Conservation (phyloP, 2,888 invertebrate species). For the Nemotelus nigrinus region DNA sequence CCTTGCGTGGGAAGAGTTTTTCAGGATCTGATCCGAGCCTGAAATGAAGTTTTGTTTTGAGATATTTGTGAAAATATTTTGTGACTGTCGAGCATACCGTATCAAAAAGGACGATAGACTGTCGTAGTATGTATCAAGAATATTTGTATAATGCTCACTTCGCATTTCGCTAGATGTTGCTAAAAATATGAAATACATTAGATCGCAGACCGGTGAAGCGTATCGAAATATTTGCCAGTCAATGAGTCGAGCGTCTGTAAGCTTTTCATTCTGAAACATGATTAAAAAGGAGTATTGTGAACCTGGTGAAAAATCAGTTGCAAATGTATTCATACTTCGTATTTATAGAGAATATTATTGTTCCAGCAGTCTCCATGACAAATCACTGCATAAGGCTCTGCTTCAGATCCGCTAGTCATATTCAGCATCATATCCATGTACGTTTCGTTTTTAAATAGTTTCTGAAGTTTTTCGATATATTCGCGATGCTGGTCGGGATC, state of each 20-base stretch:
- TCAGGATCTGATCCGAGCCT: constrained; percentile 57
- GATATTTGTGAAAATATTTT: neutral
- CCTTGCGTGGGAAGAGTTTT: constrained; percentile 55
- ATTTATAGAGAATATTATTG: constrained; percentile 60
- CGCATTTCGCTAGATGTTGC: constrained; percentile 58
- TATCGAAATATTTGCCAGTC: constrained; percentile 62
- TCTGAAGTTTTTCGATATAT: constrained; percentile 52
- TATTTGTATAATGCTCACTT: constrained; percentile 53
- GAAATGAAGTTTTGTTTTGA: constrained; percentile 10
- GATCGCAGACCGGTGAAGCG: constrained; percentile 59
- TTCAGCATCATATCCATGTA: constrained; percentile 55
- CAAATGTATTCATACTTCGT: constrained; percentile 45
- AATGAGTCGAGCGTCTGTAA: constrained; percentile 56
- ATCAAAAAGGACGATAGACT: constrained; percentile 54
- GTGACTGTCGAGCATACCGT: constrained; percentile 52
- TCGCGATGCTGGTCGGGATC: constrained; percentile 48
- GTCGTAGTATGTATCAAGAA: constrained; percentile 58
- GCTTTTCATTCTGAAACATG: constrained; percentile 50
- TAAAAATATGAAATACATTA: constrained; percentile 59
- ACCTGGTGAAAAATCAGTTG: constrained; percentile 15
- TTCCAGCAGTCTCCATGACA: constrained; percentile 63
- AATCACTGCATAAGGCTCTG: constrained; percentile 60
- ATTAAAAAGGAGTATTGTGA: neutral
- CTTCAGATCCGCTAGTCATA: constrained; percentile 53
- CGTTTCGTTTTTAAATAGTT: constrained; percentile 52